A percentile compares a stretch with the other conserved stretches of the same genome.
Conservation (phyloP, 2,113 vertebrate genomes). For the Kryptolebias marmoratus region DNA sequence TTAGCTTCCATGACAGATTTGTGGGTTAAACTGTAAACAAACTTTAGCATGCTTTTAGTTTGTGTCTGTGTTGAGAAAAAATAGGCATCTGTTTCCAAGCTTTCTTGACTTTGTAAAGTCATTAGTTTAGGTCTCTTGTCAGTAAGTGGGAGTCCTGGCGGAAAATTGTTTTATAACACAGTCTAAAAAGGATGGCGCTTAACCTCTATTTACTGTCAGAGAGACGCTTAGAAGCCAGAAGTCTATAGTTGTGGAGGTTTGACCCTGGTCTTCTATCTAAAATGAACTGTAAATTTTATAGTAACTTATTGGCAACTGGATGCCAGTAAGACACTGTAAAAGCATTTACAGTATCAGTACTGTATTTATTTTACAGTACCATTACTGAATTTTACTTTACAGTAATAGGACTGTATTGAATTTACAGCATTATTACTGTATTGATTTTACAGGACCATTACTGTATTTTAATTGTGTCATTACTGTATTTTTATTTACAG, state of each 20-base stretch:
- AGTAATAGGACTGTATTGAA: too few species aligned
- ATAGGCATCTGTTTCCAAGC: slow-evolving; percentile 12
- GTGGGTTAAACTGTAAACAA: slow-evolving; percentile 23
- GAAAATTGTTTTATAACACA: neutral
- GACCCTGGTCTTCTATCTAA: neutral
- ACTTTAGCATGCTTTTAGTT: slow-evolving; percentile 1
- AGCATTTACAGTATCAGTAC: too few species aligned
- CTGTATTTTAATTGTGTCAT: too few species aligned
- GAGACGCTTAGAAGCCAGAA: neutral
- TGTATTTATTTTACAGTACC: too few species aligned
- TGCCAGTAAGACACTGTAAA: too few species aligned
- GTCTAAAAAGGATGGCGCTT: neutral
- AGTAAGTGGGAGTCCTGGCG: slow-evolving; percentile 1
- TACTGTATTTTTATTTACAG: too few species aligned
- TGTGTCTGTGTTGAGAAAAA: neutral
- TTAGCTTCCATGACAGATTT: slow-evolving; percentile 35
- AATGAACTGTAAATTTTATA: neutral
- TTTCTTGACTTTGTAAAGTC: slow-evolving; percentile 13
- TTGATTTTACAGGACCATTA: too few species aligned
- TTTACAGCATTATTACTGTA: too few species aligned
- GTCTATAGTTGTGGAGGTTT: neutral
- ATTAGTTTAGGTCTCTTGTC: slow-evolving; percentile 21
- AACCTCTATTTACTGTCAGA: slow-evolving; percentile 1
- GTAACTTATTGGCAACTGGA: too few species aligned
- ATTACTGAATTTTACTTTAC: too few species aligned